Base-by-base conservation (phyloP, 2,113 vertebrate genomes). In the Entelurus aequoreus region DNA sequence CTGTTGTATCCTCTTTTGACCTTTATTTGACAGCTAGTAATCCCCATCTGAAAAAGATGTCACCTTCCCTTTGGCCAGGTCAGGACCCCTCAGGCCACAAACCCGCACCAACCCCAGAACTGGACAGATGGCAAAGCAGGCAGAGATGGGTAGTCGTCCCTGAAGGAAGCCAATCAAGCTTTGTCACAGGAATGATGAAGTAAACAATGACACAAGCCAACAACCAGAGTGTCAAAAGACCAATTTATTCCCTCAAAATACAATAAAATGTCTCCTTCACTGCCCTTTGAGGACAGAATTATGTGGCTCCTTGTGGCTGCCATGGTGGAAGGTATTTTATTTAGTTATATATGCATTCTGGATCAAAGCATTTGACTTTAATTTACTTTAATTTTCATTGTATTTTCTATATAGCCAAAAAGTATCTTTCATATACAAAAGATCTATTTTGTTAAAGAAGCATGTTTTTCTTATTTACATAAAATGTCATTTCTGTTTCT, bases 161-260 rank as follows among this genome's bases (percentile, higher is more conserved):
- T 59, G 77, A 88, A 87, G 92, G 88, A 89, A 82, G 78, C 78
- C 89, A 90, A 93, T 93, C 90, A 93, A 89, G 90, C 73, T 71
- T 48, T 70, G 69, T 76, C 68, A 61, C 50, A 52, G 58, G 68
- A 76, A 75, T 78, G 73, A 83, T 82, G 58, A 81, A 78, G 74
- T 79, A 75, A 81, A 76, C 69, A 82, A 72, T 68, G 78, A 69
- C 82, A 81, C 70, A 77, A 75, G 82, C 68, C 67, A 86, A 81
- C 73, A 79, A 71, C 78, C 4, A 8, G 54, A 36, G 52, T 68
- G 57, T 77, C 69, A 78, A 77, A 74, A 46, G 67, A 78, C 65
- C 86, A 86, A 82, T 86, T 28, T 82, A 82, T 61, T 66, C 36
- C 37, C 65, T 75, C 4, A 42, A 66, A 78, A 73, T 76, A 19